phyloP scores from a whole-genome alignment of 2,888 invertebrate species.

The Colostygia pectinataria region DNA sequence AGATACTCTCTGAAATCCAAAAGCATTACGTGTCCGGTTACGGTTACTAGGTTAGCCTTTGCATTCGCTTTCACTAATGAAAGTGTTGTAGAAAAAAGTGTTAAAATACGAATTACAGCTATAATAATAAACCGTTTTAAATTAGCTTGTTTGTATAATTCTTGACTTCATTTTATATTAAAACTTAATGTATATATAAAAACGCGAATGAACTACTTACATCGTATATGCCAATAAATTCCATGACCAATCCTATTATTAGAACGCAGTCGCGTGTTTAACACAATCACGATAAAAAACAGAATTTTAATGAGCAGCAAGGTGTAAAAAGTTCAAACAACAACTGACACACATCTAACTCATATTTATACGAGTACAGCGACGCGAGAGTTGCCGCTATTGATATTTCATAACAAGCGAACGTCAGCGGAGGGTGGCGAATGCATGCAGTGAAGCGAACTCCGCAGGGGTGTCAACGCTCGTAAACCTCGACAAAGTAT shows the following conservation, averaged over 20 bases:
- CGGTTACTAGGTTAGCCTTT: slow-evolving; percentile 30
- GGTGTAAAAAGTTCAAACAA: slow-evolving; percentile 25
- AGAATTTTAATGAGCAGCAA: slow-evolving; percentile 21
- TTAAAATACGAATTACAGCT: no score
- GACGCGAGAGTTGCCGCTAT: slow-evolving; percentile 46
- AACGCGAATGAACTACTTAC: slow-evolving; percentile 8
- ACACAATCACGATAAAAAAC: slow-evolving; percentile 23
- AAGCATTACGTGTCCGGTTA: no score
- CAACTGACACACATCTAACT: slow-evolving; percentile 23
- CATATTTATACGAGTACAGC: slow-evolving; percentile 38
- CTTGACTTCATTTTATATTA: no score
- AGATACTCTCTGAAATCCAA: no score
- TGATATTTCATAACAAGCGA: slow-evolving; percentile 72
- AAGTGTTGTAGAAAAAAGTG: slow-evolving; percentile 15
- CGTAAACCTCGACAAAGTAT: slow-evolving; percentile 77
- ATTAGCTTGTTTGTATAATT: no score
- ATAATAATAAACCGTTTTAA: no score
- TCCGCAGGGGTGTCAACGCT: slow-evolving; percentile 62
- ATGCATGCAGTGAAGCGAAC: slow-evolving; percentile 48
- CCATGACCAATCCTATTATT: slow-evolving; percentile 18
- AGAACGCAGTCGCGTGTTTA: slow-evolving; percentile 19
- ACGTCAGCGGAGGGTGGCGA: slow-evolving; percentile 54
- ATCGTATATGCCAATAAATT: slow-evolving; percentile 17
- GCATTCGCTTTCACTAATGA: slow-evolving; percentile 32
- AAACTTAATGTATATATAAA: no score